Conservation (phyloP, 2,113 vertebrate genomes). For the rat (Rattus norvegicus) region DNA sequence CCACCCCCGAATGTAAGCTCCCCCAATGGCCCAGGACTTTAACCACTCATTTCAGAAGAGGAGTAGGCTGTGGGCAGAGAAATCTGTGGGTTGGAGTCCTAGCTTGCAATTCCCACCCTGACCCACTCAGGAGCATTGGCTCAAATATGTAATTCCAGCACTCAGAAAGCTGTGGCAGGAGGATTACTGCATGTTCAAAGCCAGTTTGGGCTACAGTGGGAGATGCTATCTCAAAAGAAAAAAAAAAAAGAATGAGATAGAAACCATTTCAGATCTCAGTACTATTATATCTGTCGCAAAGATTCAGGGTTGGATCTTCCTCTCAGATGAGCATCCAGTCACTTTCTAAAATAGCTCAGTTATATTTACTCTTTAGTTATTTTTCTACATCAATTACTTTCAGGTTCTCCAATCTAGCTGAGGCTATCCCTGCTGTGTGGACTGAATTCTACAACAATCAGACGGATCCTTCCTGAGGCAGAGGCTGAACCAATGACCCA, state of each 20-base stretch:
- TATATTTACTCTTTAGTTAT: slow-evolving; percentile 73
- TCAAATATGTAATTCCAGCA: not conserved
- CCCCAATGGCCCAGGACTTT: not conserved
- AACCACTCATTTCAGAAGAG: rapidly evolving
- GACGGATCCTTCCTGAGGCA: slow-evolving; percentile 58
- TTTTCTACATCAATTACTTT: not conserved
- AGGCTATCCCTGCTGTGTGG: slow-evolving; percentile 75
- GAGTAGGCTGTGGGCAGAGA: not conserved
- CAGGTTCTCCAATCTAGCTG: slow-evolving; percentile 44
- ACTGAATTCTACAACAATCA: slow-evolving; percentile 72
- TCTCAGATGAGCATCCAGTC: slow-evolving; percentile 79
- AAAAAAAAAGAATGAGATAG: not conserved
- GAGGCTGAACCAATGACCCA: slow-evolving; percentile 66
- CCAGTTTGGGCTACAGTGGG: not conserved
- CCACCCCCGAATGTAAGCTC: not conserved
- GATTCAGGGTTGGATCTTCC: slow-evolving; percentile 44
- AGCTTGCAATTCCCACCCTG: not conserved
- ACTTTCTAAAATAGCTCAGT: slow-evolving; percentile 82
- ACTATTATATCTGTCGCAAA: not conserved
- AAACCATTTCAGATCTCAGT: not conserved
- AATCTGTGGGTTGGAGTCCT: not conserved
- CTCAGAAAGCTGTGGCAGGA: not conserved
- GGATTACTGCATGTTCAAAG: not conserved
- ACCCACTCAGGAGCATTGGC: not conserved
- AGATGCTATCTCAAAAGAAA: not conserved